Evolutionary conservation across 2,888 invertebrate species (phyloP).

Genomic region (Chelonus formosanus): DNA sequence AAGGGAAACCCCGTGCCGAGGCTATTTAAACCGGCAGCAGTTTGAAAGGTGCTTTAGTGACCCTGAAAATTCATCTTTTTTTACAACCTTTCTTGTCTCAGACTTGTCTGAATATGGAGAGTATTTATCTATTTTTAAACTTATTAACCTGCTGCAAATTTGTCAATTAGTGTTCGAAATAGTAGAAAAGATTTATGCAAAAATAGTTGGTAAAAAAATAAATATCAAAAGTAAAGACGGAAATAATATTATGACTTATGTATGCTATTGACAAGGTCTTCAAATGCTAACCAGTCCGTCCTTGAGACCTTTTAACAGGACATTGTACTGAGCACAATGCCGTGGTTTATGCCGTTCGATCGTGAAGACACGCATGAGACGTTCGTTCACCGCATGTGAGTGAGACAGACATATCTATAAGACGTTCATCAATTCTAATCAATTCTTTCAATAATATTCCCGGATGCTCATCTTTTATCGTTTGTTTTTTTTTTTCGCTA

Average conservation of each 20-base stretch:
- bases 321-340: slow-evolving; percentile 37
- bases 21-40: slow-evolving; percentile 15
- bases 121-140: neutral
- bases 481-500: slow-evolving; percentile 11
- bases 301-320: slow-evolving; percentile 43
- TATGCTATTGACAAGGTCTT: slow-evolving; percentile 35
- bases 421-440: neutral
- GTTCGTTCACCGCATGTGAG: slow-evolving; percentile 8
- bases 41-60: slow-evolving; percentile 15
- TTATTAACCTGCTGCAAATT: slow-evolving; percentile 8
- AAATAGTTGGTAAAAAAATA: slow-evolving; percentile 14
- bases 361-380: neutral
- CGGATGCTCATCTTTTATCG: neutral
- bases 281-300: slow-evolving; percentile 34
- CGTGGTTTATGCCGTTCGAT: slow-evolving; percentile 8
- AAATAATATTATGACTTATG: slow-evolving; percentile 13
- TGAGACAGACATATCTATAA: neutral
- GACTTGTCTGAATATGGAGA: slow-evolving; percentile 13
- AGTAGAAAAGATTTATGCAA: too few species aligned
- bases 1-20: slow-evolving; percentile 18
- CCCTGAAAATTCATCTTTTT: slow-evolving; percentile 24
- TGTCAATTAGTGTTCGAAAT: neutral
- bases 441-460: neutral
- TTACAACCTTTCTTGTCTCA: neutral
- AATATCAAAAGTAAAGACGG: neutral